phyloP scores from a whole-genome alignment of 2,888 invertebrate genomes.

The Tetrapedia diversipes region DNA sequence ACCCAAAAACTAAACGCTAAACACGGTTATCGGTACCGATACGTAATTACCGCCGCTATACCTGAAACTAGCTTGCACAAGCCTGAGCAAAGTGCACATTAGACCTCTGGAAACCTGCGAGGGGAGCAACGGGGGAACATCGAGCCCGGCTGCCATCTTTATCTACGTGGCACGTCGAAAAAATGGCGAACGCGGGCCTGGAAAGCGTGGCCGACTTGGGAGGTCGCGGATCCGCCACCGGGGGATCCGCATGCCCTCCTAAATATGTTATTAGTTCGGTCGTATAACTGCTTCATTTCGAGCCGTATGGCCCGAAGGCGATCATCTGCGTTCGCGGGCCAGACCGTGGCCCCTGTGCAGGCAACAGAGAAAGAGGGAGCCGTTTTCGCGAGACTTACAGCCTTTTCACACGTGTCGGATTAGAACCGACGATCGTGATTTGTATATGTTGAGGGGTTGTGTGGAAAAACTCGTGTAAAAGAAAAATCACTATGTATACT shows the following conservation, averaged over 20 bases:
- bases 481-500: too few species aligned
- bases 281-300: constrained; percentile 83
- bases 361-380: constrained; percentile 8
- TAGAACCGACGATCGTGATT: too few species aligned
- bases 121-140: neutral
- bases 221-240: constrained; percentile 78
- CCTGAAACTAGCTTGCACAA: neutral
- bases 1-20: neutral
- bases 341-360: neutral
- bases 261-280: constrained; percentile 83
- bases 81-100: neutral
- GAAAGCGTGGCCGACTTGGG: constrained; percentile 82
- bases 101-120: neutral
- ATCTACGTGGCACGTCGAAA: constrained; percentile 37
- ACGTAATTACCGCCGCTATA: neutral
- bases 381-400: constrained; percentile 31
- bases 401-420: too few species aligned
- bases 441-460: too few species aligned
- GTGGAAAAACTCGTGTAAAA: too few species aligned
- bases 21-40: neutral
- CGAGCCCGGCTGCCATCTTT: neutral
- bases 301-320: constrained; percentile 81
- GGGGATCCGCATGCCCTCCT: constrained; percentile 78
- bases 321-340: constrained; percentile 77
- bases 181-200: constrained; percentile 52